Evolutionary conservation across 1,140 invertebrate species (phyloP).

Genomic region (Solenopsis invicta): DNA sequence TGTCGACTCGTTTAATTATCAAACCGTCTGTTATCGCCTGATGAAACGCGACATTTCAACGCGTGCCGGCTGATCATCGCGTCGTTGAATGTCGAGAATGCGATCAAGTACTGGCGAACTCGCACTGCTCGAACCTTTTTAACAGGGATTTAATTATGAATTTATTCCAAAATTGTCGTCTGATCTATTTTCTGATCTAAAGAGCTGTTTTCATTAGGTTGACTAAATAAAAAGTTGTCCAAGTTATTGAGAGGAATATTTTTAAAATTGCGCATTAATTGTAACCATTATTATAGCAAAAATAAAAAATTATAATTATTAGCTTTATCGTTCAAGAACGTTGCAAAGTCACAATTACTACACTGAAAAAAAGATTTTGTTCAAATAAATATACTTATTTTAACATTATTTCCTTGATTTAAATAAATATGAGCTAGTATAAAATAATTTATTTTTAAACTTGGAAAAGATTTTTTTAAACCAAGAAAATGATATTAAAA

Average conservation of each 20-base stretch:
- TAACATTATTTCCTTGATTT: no score
- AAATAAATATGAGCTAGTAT: no score
- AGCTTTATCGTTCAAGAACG: neutral
- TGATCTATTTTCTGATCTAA: neutral
- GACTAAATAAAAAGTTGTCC: neutral
- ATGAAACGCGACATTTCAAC: slow-evolving; percentile 29
- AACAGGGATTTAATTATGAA: neutral
- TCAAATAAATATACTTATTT: no score
- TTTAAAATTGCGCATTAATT: neutral
- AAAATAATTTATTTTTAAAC: no score
- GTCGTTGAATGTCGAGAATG: neutral
- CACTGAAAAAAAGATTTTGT: no score
- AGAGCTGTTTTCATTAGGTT: neutral
- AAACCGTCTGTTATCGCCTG: slow-evolving; percentile 26
- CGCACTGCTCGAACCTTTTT: neutral
- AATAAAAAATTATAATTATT: neutral
- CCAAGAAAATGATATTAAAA: no score
- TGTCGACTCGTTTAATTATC: slow-evolving; percentile 52
- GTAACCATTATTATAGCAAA: neutral
- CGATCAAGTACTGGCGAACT: neutral
- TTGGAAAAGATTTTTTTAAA: no score
- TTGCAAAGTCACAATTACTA: slow-evolving; percentile 10
- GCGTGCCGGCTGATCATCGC: neutral
- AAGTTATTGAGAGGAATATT: neutral
- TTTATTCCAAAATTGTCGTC: neutral